Evolutionary conservation across 2,888 invertebrate genomes (phyloP).

Genomic region (Petrolisthes cinctipes): DNA sequence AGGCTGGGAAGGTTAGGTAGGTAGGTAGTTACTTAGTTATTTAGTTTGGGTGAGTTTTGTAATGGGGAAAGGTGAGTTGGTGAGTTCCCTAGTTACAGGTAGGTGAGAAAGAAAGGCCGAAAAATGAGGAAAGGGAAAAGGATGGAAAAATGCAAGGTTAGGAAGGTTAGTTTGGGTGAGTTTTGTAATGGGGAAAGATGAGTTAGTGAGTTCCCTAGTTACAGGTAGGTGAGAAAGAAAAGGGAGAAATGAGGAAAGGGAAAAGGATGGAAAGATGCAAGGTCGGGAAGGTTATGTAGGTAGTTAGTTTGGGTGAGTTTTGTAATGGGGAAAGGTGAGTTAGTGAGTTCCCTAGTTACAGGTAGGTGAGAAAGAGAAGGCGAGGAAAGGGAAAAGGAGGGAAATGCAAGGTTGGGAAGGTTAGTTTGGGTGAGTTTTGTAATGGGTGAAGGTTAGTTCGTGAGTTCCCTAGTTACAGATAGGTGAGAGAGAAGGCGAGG

Average conservation of each 20-base stretch:
- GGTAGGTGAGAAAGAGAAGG: not conserved
- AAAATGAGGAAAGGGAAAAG: not conserved
- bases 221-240: no score
- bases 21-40: not conserved
- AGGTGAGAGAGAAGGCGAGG: no score
- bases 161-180: no score
- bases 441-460: no score
- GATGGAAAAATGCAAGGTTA: not conserved
- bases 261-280: not conserved
- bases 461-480: no score
- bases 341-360: not conserved
- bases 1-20: not conserved
- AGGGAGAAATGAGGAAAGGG: not conserved
- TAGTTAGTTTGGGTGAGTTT: not conserved
- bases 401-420: no score
- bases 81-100: not conserved
- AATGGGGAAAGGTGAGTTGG: not conserved
- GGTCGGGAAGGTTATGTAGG: not conserved
- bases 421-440: no score
- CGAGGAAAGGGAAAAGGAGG: not conserved
- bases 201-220: no score
- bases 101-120: no score
- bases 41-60: not conserved
- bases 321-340: not conserved
- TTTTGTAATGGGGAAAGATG: no score